A percentile compares a stretch with the other conserved stretches of the same genome.
These are phyloP conservation scores for Nebria salina DNA, from an alignment of 2,888 invertebrate genomes.

Conservation along the genomic window DNA sequence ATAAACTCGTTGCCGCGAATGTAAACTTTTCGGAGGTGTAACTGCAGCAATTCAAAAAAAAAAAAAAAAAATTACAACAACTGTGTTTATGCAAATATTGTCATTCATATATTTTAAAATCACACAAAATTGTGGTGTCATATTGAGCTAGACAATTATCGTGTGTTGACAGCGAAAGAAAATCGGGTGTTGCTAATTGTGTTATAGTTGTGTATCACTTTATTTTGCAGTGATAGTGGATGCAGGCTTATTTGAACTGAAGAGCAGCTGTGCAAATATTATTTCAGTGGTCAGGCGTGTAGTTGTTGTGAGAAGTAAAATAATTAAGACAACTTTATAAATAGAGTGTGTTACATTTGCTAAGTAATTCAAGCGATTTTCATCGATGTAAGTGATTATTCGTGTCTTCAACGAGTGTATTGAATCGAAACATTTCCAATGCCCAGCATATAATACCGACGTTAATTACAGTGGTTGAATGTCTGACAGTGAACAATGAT, in stretches of 20 bases:
- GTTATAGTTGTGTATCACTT: neutral
- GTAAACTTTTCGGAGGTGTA: conserved; percentile 23
- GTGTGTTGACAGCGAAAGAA: neutral
- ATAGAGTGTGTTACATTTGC: neutral
- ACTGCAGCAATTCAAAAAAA: neutral
- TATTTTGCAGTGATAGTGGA: neutral
- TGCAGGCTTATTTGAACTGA: neutral
- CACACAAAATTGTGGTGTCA: neutral
- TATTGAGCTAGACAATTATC: neutral
- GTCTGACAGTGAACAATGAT: conserved; percentile 24
- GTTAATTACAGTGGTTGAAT: conserved; percentile 18
- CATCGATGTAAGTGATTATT: neutral
- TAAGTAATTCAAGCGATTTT: neutral
- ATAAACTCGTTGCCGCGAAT: neutral
- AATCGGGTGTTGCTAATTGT: neutral
- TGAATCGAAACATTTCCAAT: conserved; percentile 2
- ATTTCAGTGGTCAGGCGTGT: neutral
- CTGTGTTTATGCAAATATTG: neutral
- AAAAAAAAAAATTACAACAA: neutral
- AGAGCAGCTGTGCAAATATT: neutral
- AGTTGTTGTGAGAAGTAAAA: neutral
- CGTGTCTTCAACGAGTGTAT: conserved; percentile 8
- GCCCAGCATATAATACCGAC: neutral
- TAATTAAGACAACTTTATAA: neutral
- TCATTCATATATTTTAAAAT: neutral